These are phyloP conservation scores for Leucania comma DNA, from an alignment of 2,888 invertebrate species.

Conservation along the genomic window DNA sequence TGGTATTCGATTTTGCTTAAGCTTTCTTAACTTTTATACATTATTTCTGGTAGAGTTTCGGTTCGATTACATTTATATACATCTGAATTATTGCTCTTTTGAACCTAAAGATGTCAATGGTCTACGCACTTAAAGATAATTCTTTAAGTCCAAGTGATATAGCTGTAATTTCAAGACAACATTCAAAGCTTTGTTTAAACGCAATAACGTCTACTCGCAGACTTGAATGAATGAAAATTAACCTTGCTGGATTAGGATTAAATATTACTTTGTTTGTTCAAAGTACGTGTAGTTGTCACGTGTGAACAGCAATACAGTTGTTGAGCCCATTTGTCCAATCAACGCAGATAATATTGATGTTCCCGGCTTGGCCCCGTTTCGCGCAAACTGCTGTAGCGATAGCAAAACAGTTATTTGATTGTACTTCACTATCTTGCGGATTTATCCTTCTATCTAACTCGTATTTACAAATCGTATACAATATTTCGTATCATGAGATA, in stretches of 20 bases:
- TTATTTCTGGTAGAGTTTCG: background rate
- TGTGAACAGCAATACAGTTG: slow-evolving; percentile 67
- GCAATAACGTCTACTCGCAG: background rate
- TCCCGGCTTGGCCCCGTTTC: slow-evolving; percentile 82
- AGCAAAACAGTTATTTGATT: slow-evolving; percentile 63
- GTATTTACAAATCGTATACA: slow-evolving; percentile 15
- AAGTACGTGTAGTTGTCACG: slow-evolving; percentile 58
- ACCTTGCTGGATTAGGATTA: slow-evolving; percentile 62
- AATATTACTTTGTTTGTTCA: slow-evolving; percentile 48
- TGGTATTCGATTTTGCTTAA: background rate
- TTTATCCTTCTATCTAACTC: slow-evolving; percentile 18
- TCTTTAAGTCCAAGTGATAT: background rate
- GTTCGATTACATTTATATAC: background rate
- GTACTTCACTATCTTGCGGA: slow-evolving; percentile 26
- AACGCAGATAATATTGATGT: slow-evolving; percentile 85
- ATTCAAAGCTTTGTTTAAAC: slow-evolving; percentile 5
- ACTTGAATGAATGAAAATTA: slow-evolving; percentile 42
- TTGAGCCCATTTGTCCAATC: slow-evolving; percentile 86
- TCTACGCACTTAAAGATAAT: background rate
- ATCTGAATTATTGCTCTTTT: background rate
- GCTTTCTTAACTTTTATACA: background rate
- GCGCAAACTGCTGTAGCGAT: slow-evolving; percentile 72
- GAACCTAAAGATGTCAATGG: background rate
- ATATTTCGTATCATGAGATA: background rate
- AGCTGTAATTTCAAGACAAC: background rate